These are phyloP conservation scores for Luperina nickerlii DNA, from an alignment of 2,888 invertebrate species.

Conservation along the genomic window DNA sequence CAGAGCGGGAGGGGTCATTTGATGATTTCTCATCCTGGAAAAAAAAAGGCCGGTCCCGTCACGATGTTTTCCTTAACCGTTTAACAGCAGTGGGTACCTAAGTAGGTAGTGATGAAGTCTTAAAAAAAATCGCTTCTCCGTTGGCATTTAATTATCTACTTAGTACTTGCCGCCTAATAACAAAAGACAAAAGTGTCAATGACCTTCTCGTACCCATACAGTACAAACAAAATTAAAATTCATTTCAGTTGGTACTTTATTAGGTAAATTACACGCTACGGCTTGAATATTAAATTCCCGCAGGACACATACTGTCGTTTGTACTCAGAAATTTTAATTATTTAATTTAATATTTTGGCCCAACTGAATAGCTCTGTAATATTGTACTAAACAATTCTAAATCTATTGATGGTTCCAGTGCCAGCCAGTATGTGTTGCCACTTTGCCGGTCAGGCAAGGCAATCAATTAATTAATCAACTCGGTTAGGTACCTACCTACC, in stretches of 20 bases:
- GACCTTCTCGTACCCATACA: background rate
- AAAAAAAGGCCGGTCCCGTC: no score
- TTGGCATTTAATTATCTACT: background rate
- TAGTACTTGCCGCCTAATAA: background rate
- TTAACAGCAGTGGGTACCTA: background rate
- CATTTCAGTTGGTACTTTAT: slow-evolving; percentile 30
- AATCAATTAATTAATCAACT: no score
- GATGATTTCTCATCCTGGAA: no score
- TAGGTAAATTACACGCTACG: slow-evolving; percentile 44
- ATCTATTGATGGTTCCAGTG: no score
- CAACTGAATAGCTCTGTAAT: no score
- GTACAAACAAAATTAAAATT: slow-evolving; percentile 34
- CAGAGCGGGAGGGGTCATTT: no score
- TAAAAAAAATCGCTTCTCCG: background rate
- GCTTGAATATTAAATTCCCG: slow-evolving; percentile 50
- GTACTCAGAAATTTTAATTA: background rate
- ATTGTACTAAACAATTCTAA: no score
- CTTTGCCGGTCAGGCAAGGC: no score
- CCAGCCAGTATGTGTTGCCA: no score
- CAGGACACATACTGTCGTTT: slow-evolving; percentile 7
- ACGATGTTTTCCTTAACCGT: background rate
- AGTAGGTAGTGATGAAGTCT: background rate
- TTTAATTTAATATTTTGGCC: no score
- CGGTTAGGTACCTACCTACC: no score
- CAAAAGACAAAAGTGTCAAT: slow-evolving; percentile 28